Conservation (phyloP, 2,797 vertebrate genomes). For the Sebastolobus alascanus region DNA sequence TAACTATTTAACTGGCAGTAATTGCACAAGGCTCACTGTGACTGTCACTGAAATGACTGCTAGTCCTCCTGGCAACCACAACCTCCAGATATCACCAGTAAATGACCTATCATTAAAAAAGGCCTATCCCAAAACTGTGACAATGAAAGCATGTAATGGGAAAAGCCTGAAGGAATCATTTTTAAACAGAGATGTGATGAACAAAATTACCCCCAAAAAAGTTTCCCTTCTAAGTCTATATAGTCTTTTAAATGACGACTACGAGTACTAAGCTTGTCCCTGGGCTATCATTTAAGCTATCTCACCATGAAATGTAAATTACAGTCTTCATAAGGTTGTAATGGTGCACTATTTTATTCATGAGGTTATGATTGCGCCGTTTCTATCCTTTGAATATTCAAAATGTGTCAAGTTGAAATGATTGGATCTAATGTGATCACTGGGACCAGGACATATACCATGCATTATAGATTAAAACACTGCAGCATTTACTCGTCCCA, state of each 20-base stretch:
- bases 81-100: conserved; percentile 57
- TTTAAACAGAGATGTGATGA: conserved; percentile 57
- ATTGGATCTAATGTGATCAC: conserved; percentile 64
- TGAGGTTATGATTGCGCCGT: conserved; percentile 74
- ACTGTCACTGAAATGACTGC: conserved; percentile 40
- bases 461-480: conserved; percentile 66
- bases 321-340: conserved; percentile 73
- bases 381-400: conserved; percentile 78
- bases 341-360: conserved; percentile 79
- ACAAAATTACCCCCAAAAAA: conserved; percentile 63
- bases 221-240: conserved; percentile 65
- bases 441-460: conserved; percentile 44
- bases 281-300: conserved; percentile 68
- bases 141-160: conserved; percentile 57
- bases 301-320: conserved; percentile 72
- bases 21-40: conserved; percentile 22
- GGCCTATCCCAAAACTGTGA: conserved; percentile 40
- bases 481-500: conserved; percentile 18
- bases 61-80: conserved; percentile 29
- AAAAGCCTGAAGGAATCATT: conserved; percentile 67
- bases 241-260: conserved; percentile 63
- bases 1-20: conserved; percentile 35
- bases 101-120: conserved; percentile 71
- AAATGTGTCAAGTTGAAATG: conserved; percentile 71
- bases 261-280: conserved; percentile 55